Evolutionary conservation across 2,797 vertebrate genomes (phyloP), one percentile per base, ranked within the genome.

Genomic region (Leucoraja ocellata): DNA sequence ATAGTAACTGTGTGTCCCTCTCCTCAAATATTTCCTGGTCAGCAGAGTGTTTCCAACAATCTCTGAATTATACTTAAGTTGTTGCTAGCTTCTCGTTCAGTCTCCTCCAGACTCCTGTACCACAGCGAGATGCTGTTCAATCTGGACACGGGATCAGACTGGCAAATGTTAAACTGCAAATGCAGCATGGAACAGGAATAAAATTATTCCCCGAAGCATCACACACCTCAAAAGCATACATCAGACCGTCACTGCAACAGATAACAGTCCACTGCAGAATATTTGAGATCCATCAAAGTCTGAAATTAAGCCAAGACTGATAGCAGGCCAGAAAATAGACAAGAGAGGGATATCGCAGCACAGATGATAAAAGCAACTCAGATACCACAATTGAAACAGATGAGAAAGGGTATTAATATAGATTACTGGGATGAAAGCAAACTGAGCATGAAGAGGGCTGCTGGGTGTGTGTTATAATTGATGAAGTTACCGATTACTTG

Each of bases 361-460:
- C 13, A 68, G 63, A 32, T 36, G 16, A 68, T 36, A 88, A 36
- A 16, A 88, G 16, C 83, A 88, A 68, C n/a, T 65, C 61, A 78
- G 32, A 23, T n/a, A 32, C 28, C 61, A 68, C 28, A 25, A 88
- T 68, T 86, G 58, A 68, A 68, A 36, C 84, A 88, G 84, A 68
- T 88, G 84, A 88, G 84, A 88, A 88, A 68, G n/a, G 36, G n/a
- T 32, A 68, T 88, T 32, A 32, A 68, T 88, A 36, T 63, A 88
- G 84, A 88, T 88, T 68, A 88, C 63, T 36, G 61, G 9, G 61
- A 88, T 65, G 84, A 88, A 88, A 88, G 63, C 84, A 88, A 88
- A 86, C 83, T 86, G 13, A 32, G 83, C 28, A 63, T 86, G 83
- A 65, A 86, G n/a, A 68, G 84, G 10, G 28, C 6, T 88, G 84